Percentiles rank a stretch among this genome's conserved stretches.
These are phyloP conservation scores for Neostethus bicornis DNA, from an alignment of 2,797 vertebrate genomes.

Conservation along the genomic window DNA sequence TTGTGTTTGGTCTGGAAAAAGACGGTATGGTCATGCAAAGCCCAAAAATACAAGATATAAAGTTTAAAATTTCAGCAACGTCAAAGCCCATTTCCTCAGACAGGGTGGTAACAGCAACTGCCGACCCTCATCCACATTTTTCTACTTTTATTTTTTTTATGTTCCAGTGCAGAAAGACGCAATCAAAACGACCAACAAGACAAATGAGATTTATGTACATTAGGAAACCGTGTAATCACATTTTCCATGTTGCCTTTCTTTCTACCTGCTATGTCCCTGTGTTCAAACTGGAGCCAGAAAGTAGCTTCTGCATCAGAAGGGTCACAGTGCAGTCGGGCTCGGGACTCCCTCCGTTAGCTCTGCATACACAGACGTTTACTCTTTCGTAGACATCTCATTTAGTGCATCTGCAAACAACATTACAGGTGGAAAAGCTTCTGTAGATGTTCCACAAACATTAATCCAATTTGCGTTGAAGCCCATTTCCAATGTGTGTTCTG, in stretches of 20 bases:
- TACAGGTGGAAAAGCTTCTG: slow-evolving; percentile 77
- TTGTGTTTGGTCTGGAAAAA: slow-evolving; percentile 9
- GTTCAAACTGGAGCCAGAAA: slow-evolving; percentile 44
- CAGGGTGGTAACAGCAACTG: slow-evolving; percentile 44
- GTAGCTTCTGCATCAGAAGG: slow-evolving; percentile 46
- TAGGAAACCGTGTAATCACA: slow-evolving; percentile 72
- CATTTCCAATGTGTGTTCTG: slow-evolving; percentile 69
- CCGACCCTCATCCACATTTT: slow-evolving; percentile 45
- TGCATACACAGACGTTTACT: slow-evolving; percentile 52
- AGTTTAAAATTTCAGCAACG: no score
- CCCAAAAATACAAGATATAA: no score
- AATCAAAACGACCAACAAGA: slow-evolving; percentile 61
- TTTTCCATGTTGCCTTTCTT: slow-evolving; percentile 67
- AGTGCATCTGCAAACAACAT: slow-evolving; percentile 76
- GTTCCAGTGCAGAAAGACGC: slow-evolving; percentile 53
- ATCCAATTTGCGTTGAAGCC: slow-evolving; percentile 77
- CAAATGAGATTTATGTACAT: slow-evolving; percentile 76
- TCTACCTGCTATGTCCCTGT: slow-evolving; percentile 48
- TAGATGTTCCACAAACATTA: slow-evolving; percentile 74
- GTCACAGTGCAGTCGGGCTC: slow-evolving; percentile 55
- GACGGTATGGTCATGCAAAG: slow-evolving; percentile 11
- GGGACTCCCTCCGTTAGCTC: slow-evolving; percentile 55
- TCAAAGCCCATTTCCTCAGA: slow-evolving; percentile 44
- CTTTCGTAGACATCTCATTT: slow-evolving; percentile 71
- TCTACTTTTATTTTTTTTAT: slow-evolving; percentile 27